These are phyloP conservation scores for Chromoteleia sp. DNA, from an alignment of 2,888 invertebrate genomes.

Conservation along the genomic window DNA sequence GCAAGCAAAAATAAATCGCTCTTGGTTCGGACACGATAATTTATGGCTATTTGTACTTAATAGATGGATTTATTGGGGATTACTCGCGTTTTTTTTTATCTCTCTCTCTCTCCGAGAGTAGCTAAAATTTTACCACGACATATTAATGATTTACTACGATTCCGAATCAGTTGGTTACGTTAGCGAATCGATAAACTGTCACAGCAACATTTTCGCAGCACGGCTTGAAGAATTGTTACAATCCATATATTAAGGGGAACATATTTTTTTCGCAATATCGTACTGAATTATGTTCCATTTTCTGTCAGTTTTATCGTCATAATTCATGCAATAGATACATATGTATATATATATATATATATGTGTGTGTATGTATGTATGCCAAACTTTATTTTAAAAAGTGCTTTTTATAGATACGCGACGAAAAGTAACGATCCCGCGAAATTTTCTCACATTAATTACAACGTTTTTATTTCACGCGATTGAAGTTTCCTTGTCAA, in stretches of 20 bases:
- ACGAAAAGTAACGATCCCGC: slow-evolving; percentile 10
- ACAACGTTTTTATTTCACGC: slow-evolving; percentile 40
- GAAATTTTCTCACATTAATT: slow-evolving; percentile 38
- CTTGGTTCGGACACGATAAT: too few species aligned
- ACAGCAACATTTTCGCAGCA: slow-evolving; percentile 14
- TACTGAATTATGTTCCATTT: slow-evolving; percentile 26
- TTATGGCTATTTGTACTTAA: slow-evolving; percentile 26
- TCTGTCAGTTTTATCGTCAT: slow-evolving; percentile 8
- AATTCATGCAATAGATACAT: slow-evolving; percentile 13
- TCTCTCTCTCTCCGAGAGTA: slow-evolving; percentile 2
- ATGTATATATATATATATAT: too few species aligned
- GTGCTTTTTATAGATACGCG: too few species aligned
- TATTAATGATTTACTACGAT: slow-evolving; percentile 37
- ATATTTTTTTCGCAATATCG: slow-evolving; percentile 24
- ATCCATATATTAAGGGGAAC: slow-evolving; percentile 20
- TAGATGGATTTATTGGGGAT: slow-evolving; percentile 34
- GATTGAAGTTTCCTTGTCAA: slow-evolving; percentile 44
- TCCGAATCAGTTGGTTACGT: slow-evolving; percentile 38
- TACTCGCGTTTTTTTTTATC: slow-evolving; percentile 8
- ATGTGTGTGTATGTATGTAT: too few species aligned
- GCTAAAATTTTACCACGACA: slow-evolving; percentile 28
- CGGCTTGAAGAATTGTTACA: slow-evolving; percentile 36
- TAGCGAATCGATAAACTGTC: slow-evolving; percentile 42
- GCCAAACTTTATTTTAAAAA: slow-evolving; percentile 8
- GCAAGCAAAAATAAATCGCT: too few species aligned